Conservation (phyloP, 2,888 invertebrate genomes). For the Dione vanillae region DNA sequence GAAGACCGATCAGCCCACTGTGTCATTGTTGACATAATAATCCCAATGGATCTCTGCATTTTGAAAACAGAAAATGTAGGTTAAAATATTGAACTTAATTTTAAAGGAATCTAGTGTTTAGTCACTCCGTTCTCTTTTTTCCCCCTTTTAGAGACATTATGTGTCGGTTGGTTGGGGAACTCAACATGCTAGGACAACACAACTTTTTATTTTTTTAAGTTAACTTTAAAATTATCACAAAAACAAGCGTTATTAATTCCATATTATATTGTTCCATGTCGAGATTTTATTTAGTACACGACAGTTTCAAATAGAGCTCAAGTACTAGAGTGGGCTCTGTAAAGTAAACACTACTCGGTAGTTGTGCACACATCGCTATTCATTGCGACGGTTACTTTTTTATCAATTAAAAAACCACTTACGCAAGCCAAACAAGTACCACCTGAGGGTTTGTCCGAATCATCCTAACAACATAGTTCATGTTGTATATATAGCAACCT, state of each 20-base stretch:
- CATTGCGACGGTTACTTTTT: slow-evolving; percentile 9
- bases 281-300: neutral
- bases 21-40: no score
- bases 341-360: slow-evolving; percentile 2
- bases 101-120: no score
- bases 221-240: neutral
- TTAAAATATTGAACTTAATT: no score
- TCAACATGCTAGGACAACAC: no score
- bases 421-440: slow-evolving; percentile 15
- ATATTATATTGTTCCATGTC: neutral
- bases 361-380: neutral
- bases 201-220: neutral
- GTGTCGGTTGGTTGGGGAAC: no score
- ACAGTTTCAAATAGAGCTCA: neutral
- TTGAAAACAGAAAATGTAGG: no score
- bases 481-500: neutral
- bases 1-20: no score
- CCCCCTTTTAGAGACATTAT: no score
- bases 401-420: slow-evolving; percentile 21
- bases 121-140: no score
- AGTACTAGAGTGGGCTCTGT: neutral
- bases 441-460: slow-evolving; percentile 1
- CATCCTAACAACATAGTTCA: neutral
- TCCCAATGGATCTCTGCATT: no score
- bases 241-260: neutral